Conservation (phyloP, 92 coral and sea anemone genomes). For the Parazoanthus swiftii region DNA sequence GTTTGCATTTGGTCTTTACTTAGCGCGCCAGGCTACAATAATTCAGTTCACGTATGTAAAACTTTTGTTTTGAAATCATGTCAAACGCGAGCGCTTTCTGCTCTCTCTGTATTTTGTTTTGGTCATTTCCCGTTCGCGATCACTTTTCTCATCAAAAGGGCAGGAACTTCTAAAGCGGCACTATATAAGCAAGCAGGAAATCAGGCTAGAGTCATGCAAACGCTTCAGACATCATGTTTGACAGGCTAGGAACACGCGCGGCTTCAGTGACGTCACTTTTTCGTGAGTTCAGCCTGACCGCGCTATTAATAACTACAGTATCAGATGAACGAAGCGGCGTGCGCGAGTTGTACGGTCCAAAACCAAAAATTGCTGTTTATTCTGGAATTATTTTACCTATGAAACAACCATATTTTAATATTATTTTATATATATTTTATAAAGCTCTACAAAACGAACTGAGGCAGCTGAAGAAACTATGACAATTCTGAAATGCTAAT, state of each 20-base stretch:
- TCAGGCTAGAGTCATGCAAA: slow-evolving; percentile 45
- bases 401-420: background rate
- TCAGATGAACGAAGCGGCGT: background rate
- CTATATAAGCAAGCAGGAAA: slow-evolving; percentile 43
- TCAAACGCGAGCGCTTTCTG: slow-evolving; percentile 4
- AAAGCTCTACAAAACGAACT: background rate
- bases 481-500: background rate
- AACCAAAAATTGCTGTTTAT: background rate
- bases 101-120: background rate
- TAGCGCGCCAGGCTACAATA: background rate
- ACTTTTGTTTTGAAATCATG: slow-evolving; percentile 10
- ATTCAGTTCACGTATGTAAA: slow-evolving; percentile 21
- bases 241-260: slow-evolving; percentile 44
- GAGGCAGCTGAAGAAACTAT: background rate
- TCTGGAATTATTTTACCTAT: background rate
- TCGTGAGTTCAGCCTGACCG: slow-evolving; percentile 45
- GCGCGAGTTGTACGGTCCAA: background rate
- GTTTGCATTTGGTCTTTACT: slow-evolving; percentile 4
- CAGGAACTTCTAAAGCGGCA: slow-evolving; percentile 25
- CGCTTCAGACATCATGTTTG: slow-evolving; percentile 36
- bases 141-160: slow-evolving; percentile 40
- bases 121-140: slow-evolving; percentile 12
- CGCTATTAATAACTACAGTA: slow-evolving; percentile 27
- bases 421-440: background rate
- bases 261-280: slow-evolving; percentile 36